A percentile compares a stretch with the other conserved stretches of the same genome.
These are phyloP conservation scores for Solea solea DNA, from an alignment of 2,113 vertebrate genomes.

Conservation along the genomic window DNA sequence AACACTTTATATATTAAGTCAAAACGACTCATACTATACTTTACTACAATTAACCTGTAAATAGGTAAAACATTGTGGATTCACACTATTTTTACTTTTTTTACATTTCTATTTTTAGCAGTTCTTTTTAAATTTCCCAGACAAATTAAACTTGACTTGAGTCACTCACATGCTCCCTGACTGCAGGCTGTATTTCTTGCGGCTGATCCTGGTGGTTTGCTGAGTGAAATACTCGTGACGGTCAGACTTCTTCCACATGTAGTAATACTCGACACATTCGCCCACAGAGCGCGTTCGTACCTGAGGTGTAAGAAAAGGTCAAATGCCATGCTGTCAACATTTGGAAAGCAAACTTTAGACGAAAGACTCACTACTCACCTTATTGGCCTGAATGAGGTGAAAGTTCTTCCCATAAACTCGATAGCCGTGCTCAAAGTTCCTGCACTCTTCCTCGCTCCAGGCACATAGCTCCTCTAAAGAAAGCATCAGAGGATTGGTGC, in stretches of 20 bases:
- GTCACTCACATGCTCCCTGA: conserved; percentile 87
- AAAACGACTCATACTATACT: too few relatives aligned
- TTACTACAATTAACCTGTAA: too few relatives aligned
- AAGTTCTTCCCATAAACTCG: conserved; percentile 97
- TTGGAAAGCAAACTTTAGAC: neutral
- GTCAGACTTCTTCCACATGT: conserved; percentile 97
- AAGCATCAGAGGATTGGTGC: accelerated
- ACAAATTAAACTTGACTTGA: neutral
- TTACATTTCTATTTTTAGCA: neutral
- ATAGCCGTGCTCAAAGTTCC: conserved; percentile 94
- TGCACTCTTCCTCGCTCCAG: conserved; percentile 94
- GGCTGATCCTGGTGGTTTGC: conserved; percentile 88
- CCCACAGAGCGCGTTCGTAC: conserved; percentile 95
- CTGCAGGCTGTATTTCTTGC: conserved; percentile 89
- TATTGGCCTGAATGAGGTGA: conserved; percentile 96
- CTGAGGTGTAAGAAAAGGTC: conserved; percentile 65
- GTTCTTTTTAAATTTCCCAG: neutral
- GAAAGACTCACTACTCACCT: conserved; percentile 79
- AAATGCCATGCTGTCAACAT: neutral
- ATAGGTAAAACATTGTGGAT: too few relatives aligned
- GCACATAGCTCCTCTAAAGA: conserved; percentile 88
- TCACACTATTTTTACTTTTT: too few relatives aligned
- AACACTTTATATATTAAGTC: too few relatives aligned
- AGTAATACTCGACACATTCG: conserved; percentile 97
- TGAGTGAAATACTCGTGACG: conserved; percentile 93